phyloP scores from a whole-genome alignment of 2,888 invertebrate species.

The Sminthurides aquaticus region DNA sequence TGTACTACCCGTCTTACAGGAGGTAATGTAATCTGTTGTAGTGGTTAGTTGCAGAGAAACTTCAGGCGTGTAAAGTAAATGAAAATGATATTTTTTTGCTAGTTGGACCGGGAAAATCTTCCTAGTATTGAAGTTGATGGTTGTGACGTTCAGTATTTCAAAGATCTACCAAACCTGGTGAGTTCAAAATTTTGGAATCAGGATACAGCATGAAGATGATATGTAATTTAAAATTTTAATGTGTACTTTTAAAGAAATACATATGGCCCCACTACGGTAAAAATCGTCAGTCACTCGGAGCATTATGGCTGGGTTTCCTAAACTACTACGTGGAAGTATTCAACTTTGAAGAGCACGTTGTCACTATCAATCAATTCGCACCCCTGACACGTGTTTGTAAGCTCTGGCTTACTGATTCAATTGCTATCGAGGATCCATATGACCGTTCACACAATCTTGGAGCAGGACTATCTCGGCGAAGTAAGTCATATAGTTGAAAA shows the following conservation, averaged over 20 bases:
- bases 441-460: slow-evolving; percentile 55
- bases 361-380: slow-evolving; percentile 49
- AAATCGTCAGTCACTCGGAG: slow-evolving; percentile 49
- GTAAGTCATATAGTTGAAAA: slow-evolving; percentile 47
- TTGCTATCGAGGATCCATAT: slow-evolving; percentile 59
- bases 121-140: slow-evolving; percentile 50
- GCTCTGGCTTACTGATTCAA: slow-evolving; percentile 52
- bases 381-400: slow-evolving; percentile 52
- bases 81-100: slow-evolving; percentile 13
- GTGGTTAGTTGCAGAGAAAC: too few relatives aligned
- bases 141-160: slow-evolving; percentile 54
- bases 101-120: slow-evolving; percentile 15
- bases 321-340: slow-evolving; percentile 53
- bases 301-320: slow-evolving; percentile 53
- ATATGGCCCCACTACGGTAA: slow-evolving; percentile 49
- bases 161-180: slow-evolving; percentile 48
- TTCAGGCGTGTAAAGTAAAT: too few relatives aligned
- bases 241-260: slow-evolving; percentile 7
- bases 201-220: not conserved
- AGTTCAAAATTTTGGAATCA: not conserved
- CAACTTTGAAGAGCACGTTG: slow-evolving; percentile 50
- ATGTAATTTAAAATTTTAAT: too few relatives aligned
- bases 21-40: slow-evolving; percentile 50
- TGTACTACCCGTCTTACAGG: slow-evolving; percentile 55
- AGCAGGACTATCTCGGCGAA: slow-evolving; percentile 52